Evolutionary conservation across 2,888 invertebrate genomes (phyloP).

Genomic region (Dasypogon diadema): DNA sequence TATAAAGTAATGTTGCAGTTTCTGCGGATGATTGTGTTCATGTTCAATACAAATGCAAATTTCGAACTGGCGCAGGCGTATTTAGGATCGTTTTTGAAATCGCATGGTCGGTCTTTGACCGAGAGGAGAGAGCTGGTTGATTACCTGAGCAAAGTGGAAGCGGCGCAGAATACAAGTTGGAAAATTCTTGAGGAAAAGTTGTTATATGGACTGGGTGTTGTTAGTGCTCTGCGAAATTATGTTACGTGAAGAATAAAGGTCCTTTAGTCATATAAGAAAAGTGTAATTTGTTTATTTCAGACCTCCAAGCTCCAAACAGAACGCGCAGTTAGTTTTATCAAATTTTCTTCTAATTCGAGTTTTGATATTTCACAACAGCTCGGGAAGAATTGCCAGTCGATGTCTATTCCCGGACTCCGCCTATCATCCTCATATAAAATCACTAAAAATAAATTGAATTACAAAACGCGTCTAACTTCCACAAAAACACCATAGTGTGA

Average conservation of each 20-base stretch:
- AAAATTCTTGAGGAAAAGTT: constrained; percentile 76
- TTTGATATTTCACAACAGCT: no score
- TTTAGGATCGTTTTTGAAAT: constrained; percentile 87
- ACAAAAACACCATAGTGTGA: no score
- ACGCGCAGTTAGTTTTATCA: no score
- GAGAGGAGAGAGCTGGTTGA: constrained; percentile 71
- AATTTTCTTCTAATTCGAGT: no score
- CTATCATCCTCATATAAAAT: no score
- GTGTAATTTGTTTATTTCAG: no score
- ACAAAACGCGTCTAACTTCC: no score
- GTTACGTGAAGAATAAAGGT: constrained; percentile 59
- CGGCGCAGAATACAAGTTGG: constrained; percentile 76
- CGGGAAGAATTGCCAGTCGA: no score
- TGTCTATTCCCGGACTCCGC: no score
- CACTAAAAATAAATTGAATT: no score
- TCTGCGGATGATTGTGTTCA: constrained; percentile 77
- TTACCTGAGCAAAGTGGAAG: constrained; percentile 72
- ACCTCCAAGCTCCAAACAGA: no score
- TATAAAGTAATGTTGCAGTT: constrained; percentile 81
- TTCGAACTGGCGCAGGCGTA: constrained; percentile 94
- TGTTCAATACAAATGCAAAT: constrained; percentile 81
- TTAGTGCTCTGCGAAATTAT: constrained; percentile 78
- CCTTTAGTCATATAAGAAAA: no score
- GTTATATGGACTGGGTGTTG: constrained; percentile 81
- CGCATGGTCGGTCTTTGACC: constrained; percentile 76